Evolutionary conservation across 2,797 vertebrate species (phyloP), one percentile per base, ranked within the genome.

Genomic region (Pagetopsis macropterus): DNA sequence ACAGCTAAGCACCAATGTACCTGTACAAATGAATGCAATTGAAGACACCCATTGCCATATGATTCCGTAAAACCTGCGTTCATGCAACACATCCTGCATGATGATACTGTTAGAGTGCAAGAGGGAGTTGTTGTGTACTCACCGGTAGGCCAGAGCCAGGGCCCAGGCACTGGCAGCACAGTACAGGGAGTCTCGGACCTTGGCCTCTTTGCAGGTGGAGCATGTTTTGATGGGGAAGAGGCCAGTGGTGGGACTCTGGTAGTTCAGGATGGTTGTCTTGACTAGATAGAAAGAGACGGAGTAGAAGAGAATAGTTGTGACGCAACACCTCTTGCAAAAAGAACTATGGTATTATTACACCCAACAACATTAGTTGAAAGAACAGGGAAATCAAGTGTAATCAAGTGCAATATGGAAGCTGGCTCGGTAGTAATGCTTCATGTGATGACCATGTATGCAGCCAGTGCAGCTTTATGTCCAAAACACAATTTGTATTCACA

Each of bases 161-260:
- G 97, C 96, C 98, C 98, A 99, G 65, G 95, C 90, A 3, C 95
- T 94, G 0, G 98, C 97, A 66, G 97, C 97, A 55, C 98, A 99
- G 87, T 98, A 99, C 23, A 99, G 94, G 48, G 95, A 98, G 84
- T 99, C 98, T 0, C 98, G 95, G 9, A 99, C 88, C 91, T 97
- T 98, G 44, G 97, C 96, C 52, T 94, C 96, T 66, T 89, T 94
- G 81, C 96, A 95, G 27, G 90, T 91, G 7, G 95, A 92, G 5
- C 90, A 94, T 0, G 96, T 98, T 86, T 96, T 97, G 33, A 95
- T 91, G 0, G 98, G 97, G 67, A 99, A 99, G 2, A 99, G 95
- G 55, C 97, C 98, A 0, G 97, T 99, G 19, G 97, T 97, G 27
- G 97, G 96, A 81, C 96, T 99, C 90, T 99, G 98, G 92, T 96